Percentiles rank a stretch among this genome's conserved stretches.
These are phyloP conservation scores for Rhopalosiphum nymphaeae DNA, from an alignment of 2,888 invertebrate species.

Conservation along the genomic window DNA sequence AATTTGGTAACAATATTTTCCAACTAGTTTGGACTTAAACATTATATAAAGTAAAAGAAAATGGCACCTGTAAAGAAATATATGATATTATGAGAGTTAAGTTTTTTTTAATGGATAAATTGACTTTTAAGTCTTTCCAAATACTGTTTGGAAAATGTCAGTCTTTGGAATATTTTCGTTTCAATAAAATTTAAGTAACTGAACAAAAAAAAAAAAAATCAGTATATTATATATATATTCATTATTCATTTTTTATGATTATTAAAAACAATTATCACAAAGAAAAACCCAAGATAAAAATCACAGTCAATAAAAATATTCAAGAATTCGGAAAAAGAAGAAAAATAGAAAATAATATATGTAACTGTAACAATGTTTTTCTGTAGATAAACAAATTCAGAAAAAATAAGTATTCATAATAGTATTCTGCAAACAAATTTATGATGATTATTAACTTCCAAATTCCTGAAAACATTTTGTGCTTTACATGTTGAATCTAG, in stretches of 20 bases:
- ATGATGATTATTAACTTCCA: neutral
- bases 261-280: conserved; percentile 60
- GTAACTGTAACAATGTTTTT: conserved; percentile 32
- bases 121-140: conserved; percentile 64
- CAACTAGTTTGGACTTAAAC: conserved; percentile 60
- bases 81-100: conserved; percentile 54
- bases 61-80: conserved; percentile 64
- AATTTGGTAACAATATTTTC: conserved; percentile 64
- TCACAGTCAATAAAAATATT: conserved; percentile 63
- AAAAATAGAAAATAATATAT: conserved; percentile 30
- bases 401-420: neutral
- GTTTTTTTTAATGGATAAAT: conserved; percentile 52
- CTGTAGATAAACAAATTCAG: conserved; percentile 24
- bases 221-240: conserved; percentile 23
- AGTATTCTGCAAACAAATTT: conserved; percentile 4
- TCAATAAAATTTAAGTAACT: conserved; percentile 62
- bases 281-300: conserved; percentile 62
- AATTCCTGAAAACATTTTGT: neutral
- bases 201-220: conserved; percentile 47
- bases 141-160: conserved; percentile 64
- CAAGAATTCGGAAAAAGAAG: conserved; percentile 58
- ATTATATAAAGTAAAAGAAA: conserved; percentile 54
- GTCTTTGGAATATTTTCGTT: conserved; percentile 65
- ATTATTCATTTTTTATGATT: conserved; percentile 26
- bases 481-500: neutral